Evolutionary conservation across 2,888 invertebrate genomes (phyloP), one percentile per base, ranked within the genome.

Genomic region (Acronicta aceris): DNA sequence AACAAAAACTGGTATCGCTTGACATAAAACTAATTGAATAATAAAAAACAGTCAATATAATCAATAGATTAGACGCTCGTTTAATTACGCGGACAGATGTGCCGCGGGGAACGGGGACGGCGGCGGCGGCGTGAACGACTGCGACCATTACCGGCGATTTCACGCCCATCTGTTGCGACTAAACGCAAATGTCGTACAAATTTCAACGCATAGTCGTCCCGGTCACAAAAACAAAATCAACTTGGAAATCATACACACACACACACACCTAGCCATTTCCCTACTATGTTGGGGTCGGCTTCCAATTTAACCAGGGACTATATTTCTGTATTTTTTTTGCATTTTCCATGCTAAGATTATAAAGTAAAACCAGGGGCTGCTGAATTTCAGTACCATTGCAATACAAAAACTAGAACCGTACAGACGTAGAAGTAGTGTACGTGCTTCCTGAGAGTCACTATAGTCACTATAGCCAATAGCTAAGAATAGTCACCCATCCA

Each of bases 131-230:
- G 41, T n/a, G 43, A 38, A 13, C 9, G 9, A 30, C 42, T 54
- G 50, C 50, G 60, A 59, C 60, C 65, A 69, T 79, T 80, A 78
- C 54, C 62, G 71, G 59, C 77, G 79, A 86, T 85, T 86, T 84
- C 79, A 83, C 84, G 81, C 76, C 58, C 86, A 87, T 81, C 86
- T 86, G 87, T 81, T 77, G 81, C 65, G 36, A 56, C 59, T 41
- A 51, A 50, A 58, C 58, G 62, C 74, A 67, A 74, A 69, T 65
- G 65, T 62, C 48, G 12, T 42, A 46, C 59, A 40, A 61, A 50
- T 41, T 49, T 52, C 27, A 17, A 50, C 13, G 9, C 15, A n/a
- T 8, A n/a, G 0, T 6, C 21, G n/a, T 10, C n/a, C 12, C 12
- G 25, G 21, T 12, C 16, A 43, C 13, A 13, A 10, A 21, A 21